These are phyloP conservation scores for Octomys mimax DNA, from an alignment of 2,797 vertebrate genomes.

Conservation along the genomic window DNA sequence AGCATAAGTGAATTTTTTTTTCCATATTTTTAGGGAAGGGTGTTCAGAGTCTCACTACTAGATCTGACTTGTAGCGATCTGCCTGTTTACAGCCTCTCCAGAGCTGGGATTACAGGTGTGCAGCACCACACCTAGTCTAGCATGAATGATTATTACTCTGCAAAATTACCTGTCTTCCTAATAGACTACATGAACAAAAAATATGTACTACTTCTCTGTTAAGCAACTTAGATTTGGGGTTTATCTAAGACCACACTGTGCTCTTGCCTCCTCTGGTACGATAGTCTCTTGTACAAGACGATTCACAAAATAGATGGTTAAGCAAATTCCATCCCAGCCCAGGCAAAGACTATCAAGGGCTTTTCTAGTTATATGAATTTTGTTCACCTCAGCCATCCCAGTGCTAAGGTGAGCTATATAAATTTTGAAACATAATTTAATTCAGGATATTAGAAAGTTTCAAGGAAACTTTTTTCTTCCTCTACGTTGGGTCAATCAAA, in stretches of 20 bases:
- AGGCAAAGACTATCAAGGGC: background rate
- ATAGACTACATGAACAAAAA: background rate
- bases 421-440: conserved; percentile 22
- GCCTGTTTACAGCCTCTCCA: too few relatives aligned
- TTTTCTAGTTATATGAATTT: background rate
- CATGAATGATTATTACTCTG: background rate
- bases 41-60: too few relatives aligned
- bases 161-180: background rate
- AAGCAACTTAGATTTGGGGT: background rate
- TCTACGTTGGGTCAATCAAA: background rate
- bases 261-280: background rate
- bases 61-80: too few relatives aligned
- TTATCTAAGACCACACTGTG: background rate
- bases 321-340: background rate
- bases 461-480: background rate
- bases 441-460: background rate
- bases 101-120: too few relatives aligned
- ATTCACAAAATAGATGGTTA: background rate
- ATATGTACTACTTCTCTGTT: background rate
- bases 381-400: background rate
- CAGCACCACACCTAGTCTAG: too few relatives aligned
- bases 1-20: too few relatives aligned
- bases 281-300: background rate
- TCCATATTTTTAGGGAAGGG: too few relatives aligned
- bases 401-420: background rate